These are phyloP conservation scores for Idris sp. DNA, from an alignment of 1,140 invertebrate species.

Conservation along the genomic window DNA sequence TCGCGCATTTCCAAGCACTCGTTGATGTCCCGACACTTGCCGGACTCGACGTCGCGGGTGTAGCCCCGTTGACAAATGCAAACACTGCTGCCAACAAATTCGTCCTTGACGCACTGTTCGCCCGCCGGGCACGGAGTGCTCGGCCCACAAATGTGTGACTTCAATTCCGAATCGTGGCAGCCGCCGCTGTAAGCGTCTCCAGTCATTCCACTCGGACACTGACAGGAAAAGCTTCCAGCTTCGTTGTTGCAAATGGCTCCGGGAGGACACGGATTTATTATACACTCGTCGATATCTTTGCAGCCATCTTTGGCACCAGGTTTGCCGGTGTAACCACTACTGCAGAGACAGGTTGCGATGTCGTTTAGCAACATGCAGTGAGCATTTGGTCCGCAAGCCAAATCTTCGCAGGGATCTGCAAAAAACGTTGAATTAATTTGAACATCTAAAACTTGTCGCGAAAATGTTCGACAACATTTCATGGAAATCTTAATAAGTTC, in stretches of 20 bases:
- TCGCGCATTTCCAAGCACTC: slow-evolving; percentile 88
- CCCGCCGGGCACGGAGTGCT: slow-evolving; percentile 87
- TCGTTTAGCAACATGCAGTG: slow-evolving; percentile 92
- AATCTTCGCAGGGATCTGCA: slow-evolving; percentile 91
- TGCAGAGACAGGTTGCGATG: slow-evolving; percentile 89
- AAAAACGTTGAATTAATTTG: slow-evolving; percentile 4
- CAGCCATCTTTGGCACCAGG: slow-evolving; percentile 85
- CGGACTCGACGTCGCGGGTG: slow-evolving; percentile 83
- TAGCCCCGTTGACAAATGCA: slow-evolving; percentile 93
- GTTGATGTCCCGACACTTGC: slow-evolving; percentile 90
- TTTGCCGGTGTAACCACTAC: slow-evolving; percentile 85
- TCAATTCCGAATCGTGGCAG: slow-evolving; percentile 82
- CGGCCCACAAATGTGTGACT: slow-evolving; percentile 84
- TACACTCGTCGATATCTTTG: slow-evolving; percentile 92
- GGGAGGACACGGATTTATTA: slow-evolving; percentile 85
- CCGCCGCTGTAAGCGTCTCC: slow-evolving; percentile 85
- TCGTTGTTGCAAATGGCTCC: slow-evolving; percentile 93
- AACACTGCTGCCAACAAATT: slow-evolving; percentile 85
- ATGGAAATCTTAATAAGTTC: too few species aligned
- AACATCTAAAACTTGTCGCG: too few species aligned
- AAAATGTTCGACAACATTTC: too few species aligned
- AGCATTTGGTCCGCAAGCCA: slow-evolving; percentile 91
- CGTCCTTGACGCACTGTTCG: slow-evolving; percentile 90
- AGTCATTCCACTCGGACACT: slow-evolving; percentile 87
- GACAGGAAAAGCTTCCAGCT: slow-evolving; percentile 90